A percentile compares a stretch with the other conserved stretches of the same genome.
These are phyloP conservation scores for Rhinogobio ventralis DNA, from an alignment of 2,797 vertebrate species.

Conservation along the genomic window DNA sequence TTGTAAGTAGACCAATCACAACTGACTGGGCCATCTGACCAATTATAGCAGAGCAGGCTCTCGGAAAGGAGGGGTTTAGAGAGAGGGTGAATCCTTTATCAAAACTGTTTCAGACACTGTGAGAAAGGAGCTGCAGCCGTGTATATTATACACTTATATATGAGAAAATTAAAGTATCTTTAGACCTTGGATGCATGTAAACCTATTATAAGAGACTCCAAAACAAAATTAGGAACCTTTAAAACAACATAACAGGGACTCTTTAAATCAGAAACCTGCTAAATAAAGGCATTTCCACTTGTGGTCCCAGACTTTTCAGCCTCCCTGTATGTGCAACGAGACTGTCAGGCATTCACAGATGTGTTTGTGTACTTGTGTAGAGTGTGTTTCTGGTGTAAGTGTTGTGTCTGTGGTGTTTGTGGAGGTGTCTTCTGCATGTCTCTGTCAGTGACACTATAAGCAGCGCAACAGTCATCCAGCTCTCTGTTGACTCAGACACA, in stretches of 20 bases:
- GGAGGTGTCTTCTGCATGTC: constrained; percentile 36
- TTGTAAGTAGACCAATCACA: too few species aligned
- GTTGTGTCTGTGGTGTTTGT: not conserved
- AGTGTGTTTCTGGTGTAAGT: constrained; percentile 29
- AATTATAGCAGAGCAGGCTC: not conserved
- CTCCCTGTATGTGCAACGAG: not conserved
- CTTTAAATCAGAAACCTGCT: not conserved
- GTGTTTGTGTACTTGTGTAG: not conserved
- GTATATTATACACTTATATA: not conserved
- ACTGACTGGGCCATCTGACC: not conserved
- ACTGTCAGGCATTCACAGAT: not conserved
- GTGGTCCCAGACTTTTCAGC: not conserved
- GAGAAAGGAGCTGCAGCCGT: not conserved
- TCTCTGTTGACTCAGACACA: constrained; percentile 39
- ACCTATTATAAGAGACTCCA: not conserved
- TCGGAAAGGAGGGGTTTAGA: not conserved
- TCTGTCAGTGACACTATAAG: constrained; percentile 25
- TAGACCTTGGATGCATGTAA: not conserved
- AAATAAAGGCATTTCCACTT: not conserved
- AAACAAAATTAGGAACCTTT: not conserved
- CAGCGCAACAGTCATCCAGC: constrained; percentile 31
- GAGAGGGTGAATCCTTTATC: not conserved
- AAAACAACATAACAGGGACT: not conserved
- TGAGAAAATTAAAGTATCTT: not conserved
- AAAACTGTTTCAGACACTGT: not conserved